Evolutionary conservation across 2,113 vertebrate genomes (phyloP).

Genomic region (Butorides virescens): DNA sequence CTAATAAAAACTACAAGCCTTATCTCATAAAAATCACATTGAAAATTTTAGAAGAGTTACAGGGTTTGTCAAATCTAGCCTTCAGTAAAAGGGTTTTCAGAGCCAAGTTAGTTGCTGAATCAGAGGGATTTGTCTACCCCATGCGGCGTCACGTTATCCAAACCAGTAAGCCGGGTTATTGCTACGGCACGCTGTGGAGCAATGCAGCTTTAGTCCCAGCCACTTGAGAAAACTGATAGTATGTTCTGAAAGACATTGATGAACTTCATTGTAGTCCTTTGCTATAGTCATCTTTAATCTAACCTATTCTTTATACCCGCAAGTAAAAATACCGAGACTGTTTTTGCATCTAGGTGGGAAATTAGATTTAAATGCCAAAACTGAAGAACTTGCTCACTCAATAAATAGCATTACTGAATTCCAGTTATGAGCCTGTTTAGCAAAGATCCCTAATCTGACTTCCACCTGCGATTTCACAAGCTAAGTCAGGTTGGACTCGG

Average conservation of each 20-base stretch:
- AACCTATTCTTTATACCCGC: not conserved
- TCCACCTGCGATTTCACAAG: not conserved
- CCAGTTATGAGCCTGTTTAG: not conserved
- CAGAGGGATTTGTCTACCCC: not conserved
- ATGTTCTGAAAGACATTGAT: not conserved
- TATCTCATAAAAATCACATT: not conserved
- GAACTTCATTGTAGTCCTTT: not conserved
- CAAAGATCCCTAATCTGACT: not conserved
- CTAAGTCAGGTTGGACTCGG: not conserved
- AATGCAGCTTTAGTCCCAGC: not conserved
- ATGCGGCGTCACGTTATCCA: rapidly evolving
- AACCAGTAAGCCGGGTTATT: not conserved
- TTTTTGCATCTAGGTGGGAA: not conserved
- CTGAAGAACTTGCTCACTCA: not conserved
- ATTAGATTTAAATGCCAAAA: not conserved
- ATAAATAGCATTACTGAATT: not conserved
- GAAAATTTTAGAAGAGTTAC: not conserved
- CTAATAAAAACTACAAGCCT: not conserved
- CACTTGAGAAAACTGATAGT: not conserved
- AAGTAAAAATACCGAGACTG: not conserved
- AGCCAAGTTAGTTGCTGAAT: not conserved
- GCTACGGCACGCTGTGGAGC: not conserved
- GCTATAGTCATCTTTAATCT: not conserved
- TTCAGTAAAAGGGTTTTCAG: not conserved
- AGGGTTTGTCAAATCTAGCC: not conserved